These are phyloP conservation scores for Harmothoe impar DNA, from an alignment of 2,888 invertebrate species.

Conservation along the genomic window DNA sequence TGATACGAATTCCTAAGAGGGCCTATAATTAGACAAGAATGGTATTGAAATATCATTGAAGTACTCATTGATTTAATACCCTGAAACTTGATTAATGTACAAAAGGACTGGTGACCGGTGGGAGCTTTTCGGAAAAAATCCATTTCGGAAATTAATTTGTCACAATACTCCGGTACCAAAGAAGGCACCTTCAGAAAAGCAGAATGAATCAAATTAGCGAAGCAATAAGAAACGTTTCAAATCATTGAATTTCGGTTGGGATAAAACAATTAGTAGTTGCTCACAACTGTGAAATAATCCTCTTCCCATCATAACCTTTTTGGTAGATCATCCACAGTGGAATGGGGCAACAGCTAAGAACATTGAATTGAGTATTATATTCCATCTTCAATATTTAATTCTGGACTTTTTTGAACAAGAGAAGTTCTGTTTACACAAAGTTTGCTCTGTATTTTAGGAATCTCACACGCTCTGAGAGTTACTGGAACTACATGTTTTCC, in stretches of 20 bases:
- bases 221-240: not conserved
- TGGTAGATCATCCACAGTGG: not conserved
- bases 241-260: not conserved
- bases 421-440: too few species aligned
- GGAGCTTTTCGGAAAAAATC: not conserved
- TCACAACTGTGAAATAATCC: not conserved
- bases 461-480: too few species aligned
- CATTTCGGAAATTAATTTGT: not conserved
- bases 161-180: not conserved
- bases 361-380: too few species aligned
- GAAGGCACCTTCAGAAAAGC: not conserved
- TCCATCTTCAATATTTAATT: too few species aligned
- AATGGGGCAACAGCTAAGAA: too few species aligned
- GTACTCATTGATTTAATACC: not conserved
- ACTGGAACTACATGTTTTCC: too few species aligned
- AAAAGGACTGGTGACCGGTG: too few species aligned
- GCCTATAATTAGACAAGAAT: too few species aligned
- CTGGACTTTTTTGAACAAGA: too few species aligned
- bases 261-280: not conserved
- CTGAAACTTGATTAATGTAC: not conserved
- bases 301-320: conserved; percentile 1
- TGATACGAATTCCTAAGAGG: too few species aligned
- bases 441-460: too few species aligned
- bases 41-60: not conserved
- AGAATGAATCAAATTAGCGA: conserved; percentile 34